Base-by-base conservation (phyloP, 2,888 invertebrate species). In the Platynereis dumerilii region DNA sequence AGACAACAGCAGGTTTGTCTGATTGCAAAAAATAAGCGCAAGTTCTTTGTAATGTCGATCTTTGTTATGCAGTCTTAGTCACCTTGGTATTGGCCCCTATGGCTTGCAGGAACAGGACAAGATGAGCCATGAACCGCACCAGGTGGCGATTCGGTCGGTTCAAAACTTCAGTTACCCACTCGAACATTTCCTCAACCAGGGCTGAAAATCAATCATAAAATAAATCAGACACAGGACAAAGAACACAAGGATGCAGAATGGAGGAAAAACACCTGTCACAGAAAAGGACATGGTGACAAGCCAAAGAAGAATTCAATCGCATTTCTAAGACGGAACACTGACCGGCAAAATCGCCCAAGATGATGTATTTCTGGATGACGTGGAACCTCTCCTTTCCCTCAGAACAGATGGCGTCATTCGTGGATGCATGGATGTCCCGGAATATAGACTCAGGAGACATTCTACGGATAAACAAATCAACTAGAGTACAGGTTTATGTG, bases 121-220 rank as follows among this genome's bases (percentile, higher is more conserved):
- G 86, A 84, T 96, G 96, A 3, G 94, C 90, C 72, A 93, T 86
- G 76, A 95, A 94, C 72, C 96, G 86, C 34, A 93, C 81, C 72
- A 92, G 89, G 74, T 88, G 76, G 83, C 74, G 71, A 0, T 79
- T 74, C 1, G 76, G 65, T 0, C 58, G 65, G 7, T 59, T 42
- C 0, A 64, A 57, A 5, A 76, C 73, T 20, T 70, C 72, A 24
- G 64, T 71, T 20, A 79, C 69, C 77, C 80, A 78, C 29, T 74
- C 73, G 57, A 89, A 87, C 73, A 93, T 88, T 69, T 89, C 88
- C 71, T 90, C 88, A 84, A 94, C 87, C 60, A 96, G 86, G 56
- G 89, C 84, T 83, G 71, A 12, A 53, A 10, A 10, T 12, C 42
- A 42, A 10, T 17, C 10, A 42, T 12, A 42, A 12, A 10, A 42